Conservation (phyloP, 35 echinoderm and acorn worm species). For the Heliocidaris tuberculata region DNA sequence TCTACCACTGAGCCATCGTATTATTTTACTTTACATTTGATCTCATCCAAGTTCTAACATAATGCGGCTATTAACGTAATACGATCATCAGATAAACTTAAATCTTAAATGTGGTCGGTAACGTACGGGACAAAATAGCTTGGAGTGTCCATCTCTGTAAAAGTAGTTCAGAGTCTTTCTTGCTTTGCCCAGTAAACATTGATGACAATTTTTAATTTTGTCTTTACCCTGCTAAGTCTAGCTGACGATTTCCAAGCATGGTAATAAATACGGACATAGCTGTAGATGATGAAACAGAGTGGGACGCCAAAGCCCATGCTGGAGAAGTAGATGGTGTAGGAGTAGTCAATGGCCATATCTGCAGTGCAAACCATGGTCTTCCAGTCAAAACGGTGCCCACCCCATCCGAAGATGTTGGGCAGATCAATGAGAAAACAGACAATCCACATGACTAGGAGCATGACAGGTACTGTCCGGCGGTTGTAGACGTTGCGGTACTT, state of each 20-base stretch:
- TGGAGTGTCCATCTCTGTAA: too few relatives aligned
- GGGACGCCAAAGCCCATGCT: conserved; percentile 62
- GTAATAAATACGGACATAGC: conserved; percentile 53
- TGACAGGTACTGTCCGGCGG: conserved; percentile 49
- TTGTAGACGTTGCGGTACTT: conserved; percentile 72
- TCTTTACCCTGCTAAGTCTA: not conserved
- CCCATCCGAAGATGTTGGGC: conserved; percentile 81
- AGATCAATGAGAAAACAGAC: conserved; percentile 79
- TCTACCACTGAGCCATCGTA: too few relatives aligned
- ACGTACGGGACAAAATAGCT: too few relatives aligned
- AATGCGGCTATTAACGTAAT: too few relatives aligned
- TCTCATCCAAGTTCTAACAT: too few relatives aligned
- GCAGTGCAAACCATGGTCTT: conserved; percentile 74
- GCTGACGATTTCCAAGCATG: not conserved
- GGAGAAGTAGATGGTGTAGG: conserved; percentile 80
- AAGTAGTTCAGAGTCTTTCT: too few relatives aligned
- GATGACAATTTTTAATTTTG: too few relatives aligned
- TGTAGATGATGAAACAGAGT: conserved; percentile 54
- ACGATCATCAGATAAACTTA: too few relatives aligned
- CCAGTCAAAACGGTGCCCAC: conserved; percentile 66
- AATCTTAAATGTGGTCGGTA: too few relatives aligned
- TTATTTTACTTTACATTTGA: too few relatives aligned
- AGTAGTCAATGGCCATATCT: conserved; percentile 59
- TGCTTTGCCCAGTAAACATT: too few relatives aligned
- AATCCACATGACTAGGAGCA: conserved; percentile 64